phyloP scores from a whole-genome alignment of 2,113 vertebrate species.

The Numida meleagris region DNA sequence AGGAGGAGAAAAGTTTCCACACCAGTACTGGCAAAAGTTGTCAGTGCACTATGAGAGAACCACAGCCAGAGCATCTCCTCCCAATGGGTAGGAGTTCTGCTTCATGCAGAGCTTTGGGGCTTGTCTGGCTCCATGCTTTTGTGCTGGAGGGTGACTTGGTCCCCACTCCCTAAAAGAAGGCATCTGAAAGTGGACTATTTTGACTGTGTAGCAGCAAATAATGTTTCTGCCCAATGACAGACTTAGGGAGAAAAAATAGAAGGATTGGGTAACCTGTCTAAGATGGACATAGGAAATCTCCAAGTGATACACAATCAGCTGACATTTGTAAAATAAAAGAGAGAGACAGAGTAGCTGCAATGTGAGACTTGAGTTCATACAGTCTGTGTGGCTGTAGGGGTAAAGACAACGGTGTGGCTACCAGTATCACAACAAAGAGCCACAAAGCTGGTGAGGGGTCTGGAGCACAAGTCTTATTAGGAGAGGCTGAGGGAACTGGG shows the following conservation, averaged over 20 bases:
- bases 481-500: no score
- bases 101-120: neutral
- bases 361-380: neutral
- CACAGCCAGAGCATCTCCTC: neutral
- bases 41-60: neutral
- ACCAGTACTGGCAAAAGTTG: neutral
- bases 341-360: neutral
- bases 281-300: neutral
- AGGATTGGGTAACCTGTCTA: neutral
- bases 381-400: neutral
- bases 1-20: conserved; percentile 19
- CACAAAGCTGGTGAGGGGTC: no score
- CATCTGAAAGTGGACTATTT: neutral
- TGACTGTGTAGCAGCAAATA: neutral
- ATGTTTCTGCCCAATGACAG: neutral
- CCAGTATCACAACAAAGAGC: no score
- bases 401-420: neutral
- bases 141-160: neutral
- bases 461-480: no score
- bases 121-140: neutral
- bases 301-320: neutral
- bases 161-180: neutral
- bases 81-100: neutral
- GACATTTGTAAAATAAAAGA: neutral
- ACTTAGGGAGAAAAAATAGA: neutral